phyloP scores from a whole-genome alignment of 1,140 invertebrate genomes.

The Stegodyphus mimosarum region DNA sequence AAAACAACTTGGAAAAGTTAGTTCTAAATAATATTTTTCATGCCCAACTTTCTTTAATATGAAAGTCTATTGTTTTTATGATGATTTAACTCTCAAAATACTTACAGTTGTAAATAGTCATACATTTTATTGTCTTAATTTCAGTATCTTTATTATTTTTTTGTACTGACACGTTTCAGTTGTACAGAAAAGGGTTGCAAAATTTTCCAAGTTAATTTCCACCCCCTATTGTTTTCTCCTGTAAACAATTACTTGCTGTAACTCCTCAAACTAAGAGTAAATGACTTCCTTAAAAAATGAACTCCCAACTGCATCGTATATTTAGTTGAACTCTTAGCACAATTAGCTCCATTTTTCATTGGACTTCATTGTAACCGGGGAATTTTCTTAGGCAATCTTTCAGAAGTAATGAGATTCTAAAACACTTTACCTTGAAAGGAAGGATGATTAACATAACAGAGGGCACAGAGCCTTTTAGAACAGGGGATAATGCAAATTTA shows the following conservation, averaged over 20 bases:
- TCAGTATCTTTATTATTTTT: too few species aligned
- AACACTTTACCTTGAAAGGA: conserved; percentile 19
- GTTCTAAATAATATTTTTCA: too few species aligned
- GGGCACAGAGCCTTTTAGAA: conserved; percentile 3
- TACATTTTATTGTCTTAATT: too few species aligned
- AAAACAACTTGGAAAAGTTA: too few species aligned
- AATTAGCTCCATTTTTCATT: conserved; percentile 30
- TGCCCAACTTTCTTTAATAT: too few species aligned
- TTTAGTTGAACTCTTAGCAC: conserved; percentile 31
- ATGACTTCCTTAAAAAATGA: conserved; percentile 1
- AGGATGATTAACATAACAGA: conserved; percentile 24
- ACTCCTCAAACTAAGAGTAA: conserved; percentile 2
- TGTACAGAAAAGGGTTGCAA: too few species aligned
- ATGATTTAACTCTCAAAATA: too few species aligned
- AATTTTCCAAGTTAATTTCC: too few species aligned
- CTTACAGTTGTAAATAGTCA: too few species aligned
- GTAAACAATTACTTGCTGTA: conserved; percentile 11
- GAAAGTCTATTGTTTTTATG: too few species aligned
- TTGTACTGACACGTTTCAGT: too few species aligned
- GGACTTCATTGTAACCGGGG: background rate
- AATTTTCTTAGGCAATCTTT: conserved; percentile 36
- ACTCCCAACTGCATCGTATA: background rate
- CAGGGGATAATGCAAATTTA: conserved; percentile 28
- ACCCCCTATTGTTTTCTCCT: too few species aligned
- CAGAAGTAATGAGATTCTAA: conserved; percentile 35